A percentile compares a stretch with the other conserved stretches of the same genome.
Evolutionary conservation across 2,797 vertebrate species (phyloP).

Genomic region (Pelodytes ibericus): DNA sequence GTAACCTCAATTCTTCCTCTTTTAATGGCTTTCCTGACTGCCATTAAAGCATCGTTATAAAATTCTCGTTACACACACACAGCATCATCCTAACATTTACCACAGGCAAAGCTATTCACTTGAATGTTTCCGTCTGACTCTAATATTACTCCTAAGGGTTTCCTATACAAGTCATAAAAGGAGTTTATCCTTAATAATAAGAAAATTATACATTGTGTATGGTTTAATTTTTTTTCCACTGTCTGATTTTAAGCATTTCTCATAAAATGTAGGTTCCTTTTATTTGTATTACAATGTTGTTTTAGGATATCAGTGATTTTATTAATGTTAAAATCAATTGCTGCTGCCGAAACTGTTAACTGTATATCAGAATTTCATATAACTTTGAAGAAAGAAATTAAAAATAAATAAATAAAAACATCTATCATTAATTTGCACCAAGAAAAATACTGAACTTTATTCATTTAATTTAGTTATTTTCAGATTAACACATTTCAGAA

Average conservation of each 20-base stretch:
- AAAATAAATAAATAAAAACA: no score
- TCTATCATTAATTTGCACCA: no score
- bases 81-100: conserved; percentile 50
- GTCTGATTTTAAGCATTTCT: conserved; percentile 29
- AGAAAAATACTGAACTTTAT: no score
- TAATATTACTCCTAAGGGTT: conserved; percentile 56
- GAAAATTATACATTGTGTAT: conserved; percentile 22
- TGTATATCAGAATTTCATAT: no score
- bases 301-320: no score
- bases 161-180: conserved; percentile 52
- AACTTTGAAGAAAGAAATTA: no score
- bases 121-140: conserved; percentile 56
- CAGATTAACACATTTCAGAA: no score
- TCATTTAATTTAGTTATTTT: no score
- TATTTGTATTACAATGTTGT: neutral
- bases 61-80: conserved; percentile 51
- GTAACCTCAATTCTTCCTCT: conserved; percentile 75
- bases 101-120: conserved; percentile 55
- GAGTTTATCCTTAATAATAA: conserved; percentile 37
- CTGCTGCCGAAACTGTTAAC: no score
- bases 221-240: conserved; percentile 25
- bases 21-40: conserved; percentile 71
- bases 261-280: neutral
- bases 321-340: no score
- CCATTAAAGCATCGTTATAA: conserved; percentile 66